Conservation (phyloP, 2,888 invertebrate genomes). For the Zhuqinia jingwanae region DNA sequence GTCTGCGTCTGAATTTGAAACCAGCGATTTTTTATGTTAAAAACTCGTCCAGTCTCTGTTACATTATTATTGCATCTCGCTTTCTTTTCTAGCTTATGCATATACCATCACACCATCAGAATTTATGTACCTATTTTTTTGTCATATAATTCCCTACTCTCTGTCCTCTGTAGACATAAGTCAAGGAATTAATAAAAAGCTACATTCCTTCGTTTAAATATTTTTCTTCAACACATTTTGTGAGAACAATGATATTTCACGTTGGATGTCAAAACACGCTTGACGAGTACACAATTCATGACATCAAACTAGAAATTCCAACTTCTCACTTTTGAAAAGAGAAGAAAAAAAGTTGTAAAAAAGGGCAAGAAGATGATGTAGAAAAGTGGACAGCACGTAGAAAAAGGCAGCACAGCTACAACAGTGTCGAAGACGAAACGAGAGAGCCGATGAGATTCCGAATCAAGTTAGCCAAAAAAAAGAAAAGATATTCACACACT, state of each 20-base stretch:
- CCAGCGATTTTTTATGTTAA: too few relatives aligned
- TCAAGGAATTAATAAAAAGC: conserved; percentile 16
- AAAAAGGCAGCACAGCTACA: neutral
- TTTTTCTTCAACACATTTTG: conserved; percentile 35
- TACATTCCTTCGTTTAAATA: conserved; percentile 25
- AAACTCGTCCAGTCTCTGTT: too few relatives aligned
- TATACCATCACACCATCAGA: too few relatives aligned
- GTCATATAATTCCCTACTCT: too few relatives aligned
- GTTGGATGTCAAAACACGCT: conserved; percentile 54
- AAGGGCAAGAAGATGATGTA: conserved; percentile 22
- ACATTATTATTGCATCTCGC: too few relatives aligned
- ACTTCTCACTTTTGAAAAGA: conserved; percentile 46
- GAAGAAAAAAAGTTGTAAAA: conserved; percentile 52
- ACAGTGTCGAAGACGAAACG: too few relatives aligned
- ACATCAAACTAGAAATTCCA: conserved; percentile 57
- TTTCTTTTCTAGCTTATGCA: too few relatives aligned
- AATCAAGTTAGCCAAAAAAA: too few relatives aligned
- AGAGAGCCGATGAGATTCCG: too few relatives aligned
- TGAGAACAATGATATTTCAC: conserved; percentile 49
- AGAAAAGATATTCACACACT: too few relatives aligned
- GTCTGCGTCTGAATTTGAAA: too few relatives aligned
- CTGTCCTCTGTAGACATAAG: neutral
- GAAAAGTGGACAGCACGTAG: conserved; percentile 7
- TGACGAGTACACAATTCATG: conserved; percentile 56
- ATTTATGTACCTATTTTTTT: too few relatives aligned